Conservation (phyloP, 2,888 invertebrate genomes). For the Arrhopalites spinosus region DNA sequence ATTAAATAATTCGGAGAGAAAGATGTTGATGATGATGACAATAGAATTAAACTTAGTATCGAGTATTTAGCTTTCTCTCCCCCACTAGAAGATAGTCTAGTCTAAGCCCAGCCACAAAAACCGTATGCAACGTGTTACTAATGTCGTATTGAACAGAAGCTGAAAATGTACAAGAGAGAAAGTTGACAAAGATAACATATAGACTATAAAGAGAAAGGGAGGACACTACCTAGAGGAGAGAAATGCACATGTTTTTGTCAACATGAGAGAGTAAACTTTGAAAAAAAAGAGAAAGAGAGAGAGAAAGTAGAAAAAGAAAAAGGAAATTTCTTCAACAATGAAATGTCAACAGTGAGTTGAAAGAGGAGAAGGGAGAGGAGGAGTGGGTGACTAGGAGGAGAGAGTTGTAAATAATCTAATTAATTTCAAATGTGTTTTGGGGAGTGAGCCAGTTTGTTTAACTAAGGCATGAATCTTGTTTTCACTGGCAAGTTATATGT, state of each 20-base stretch:
- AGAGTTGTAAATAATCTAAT: conserved; percentile 6
- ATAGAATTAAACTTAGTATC: too few relatives aligned
- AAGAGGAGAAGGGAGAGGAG: neutral
- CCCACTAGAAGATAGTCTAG: too few relatives aligned
- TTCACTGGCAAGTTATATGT: neutral
- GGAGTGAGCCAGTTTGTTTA: neutral
- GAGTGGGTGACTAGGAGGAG: neutral
- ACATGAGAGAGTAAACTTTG: neutral
- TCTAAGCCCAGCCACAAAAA: too few relatives aligned
- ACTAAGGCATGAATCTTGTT: conserved; percentile 7
- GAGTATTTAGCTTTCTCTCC: too few relatives aligned
- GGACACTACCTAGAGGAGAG: neutral
- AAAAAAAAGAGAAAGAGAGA: neutral
- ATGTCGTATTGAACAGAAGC: neutral
- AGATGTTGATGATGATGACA: too few relatives aligned
- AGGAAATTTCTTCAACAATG: neutral
- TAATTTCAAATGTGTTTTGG: conserved; percentile 8
- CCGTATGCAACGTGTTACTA: too few relatives aligned
- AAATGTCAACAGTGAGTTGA: neutral
- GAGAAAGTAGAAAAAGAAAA: neutral
- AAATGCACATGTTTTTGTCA: neutral
- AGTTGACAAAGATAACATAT: neutral
- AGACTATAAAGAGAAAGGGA: neutral
- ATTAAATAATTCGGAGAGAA: too few relatives aligned
- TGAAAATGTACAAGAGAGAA: neutral